A percentile compares a stretch with the other conserved stretches of the same genome.
These are phyloP conservation scores for Iphiclides podalirius DNA, from an alignment of 2,888 invertebrate species.

Conservation along the genomic window DNA sequence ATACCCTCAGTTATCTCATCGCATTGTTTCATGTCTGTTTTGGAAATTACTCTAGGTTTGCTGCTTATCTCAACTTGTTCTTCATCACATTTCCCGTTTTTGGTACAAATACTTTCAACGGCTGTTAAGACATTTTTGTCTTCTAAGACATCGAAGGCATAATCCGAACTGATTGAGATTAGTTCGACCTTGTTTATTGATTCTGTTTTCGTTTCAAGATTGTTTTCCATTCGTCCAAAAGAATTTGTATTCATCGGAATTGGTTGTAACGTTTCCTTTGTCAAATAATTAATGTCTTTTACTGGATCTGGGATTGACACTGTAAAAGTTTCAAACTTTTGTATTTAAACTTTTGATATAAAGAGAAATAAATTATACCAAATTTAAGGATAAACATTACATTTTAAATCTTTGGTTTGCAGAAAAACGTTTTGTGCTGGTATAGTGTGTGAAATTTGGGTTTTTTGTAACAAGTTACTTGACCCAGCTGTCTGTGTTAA, in stretches of 20 bases:
- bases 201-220: slow-evolving; percentile 28
- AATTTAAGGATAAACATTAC: not conserved
- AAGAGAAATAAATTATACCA: not conserved
- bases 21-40: not conserved
- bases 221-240: not conserved
- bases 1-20: slow-evolving; percentile 6
- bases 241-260: slow-evolving; percentile 31
- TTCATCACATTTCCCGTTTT: slow-evolving; percentile 19
- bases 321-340: not conserved
- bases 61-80: slow-evolving; percentile 18
- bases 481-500: slow-evolving; percentile 28
- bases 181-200: slow-evolving; percentile 32
- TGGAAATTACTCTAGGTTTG: slow-evolving; percentile 2
- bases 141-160: slow-evolving; percentile 43
- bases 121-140: slow-evolving; percentile 50
- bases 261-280: not conserved
- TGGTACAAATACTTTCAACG: slow-evolving; percentile 34
- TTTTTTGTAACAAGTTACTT: slow-evolving; percentile 15
- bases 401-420: slow-evolving; percentile 2
- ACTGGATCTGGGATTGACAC: not conserved
- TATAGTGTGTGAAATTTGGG: not conserved
- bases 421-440: not conserved
- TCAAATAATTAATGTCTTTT: not conserved
- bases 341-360: not conserved
- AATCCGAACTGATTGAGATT: slow-evolving; percentile 43